Conservation (phyloP, 2,113 vertebrate genomes). For the Cinclus cinclus region DNA sequence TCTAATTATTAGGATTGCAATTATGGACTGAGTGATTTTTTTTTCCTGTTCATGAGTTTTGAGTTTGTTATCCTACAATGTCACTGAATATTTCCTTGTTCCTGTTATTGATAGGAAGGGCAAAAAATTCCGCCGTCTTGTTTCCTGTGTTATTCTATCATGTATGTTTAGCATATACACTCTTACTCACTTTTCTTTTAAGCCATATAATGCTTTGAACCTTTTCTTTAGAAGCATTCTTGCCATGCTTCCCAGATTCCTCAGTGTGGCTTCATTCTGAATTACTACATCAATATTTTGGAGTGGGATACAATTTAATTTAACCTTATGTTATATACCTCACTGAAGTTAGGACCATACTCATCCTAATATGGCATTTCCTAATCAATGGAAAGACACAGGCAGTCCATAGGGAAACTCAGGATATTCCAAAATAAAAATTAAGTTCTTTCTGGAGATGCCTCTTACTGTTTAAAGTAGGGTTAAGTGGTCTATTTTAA, state of each 20-base stretch:
- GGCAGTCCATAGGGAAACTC: background rate
- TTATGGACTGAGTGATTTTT: background rate
- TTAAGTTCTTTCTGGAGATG: background rate
- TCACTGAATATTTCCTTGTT: conserved; percentile 26
- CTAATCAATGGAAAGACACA: background rate
- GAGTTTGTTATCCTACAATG: background rate
- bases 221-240: background rate
- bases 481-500: background rate
- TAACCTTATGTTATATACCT: background rate
- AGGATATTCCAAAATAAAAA: background rate
- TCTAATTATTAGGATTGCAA: background rate
- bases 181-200: background rate
- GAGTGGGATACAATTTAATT: background rate
- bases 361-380: background rate
- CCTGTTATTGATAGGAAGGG: background rate
- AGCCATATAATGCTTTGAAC: background rate
- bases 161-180: background rate
- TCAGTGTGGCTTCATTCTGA: background rate
- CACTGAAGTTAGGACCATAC: background rate
- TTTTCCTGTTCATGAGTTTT: background rate
- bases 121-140: accelerated
- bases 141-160: background rate
- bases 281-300: background rate
- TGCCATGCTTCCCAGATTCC: background rate
- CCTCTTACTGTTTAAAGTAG: background rate